Conservation (phyloP, 2,113 vertebrate genomes). For the Laticauda laticaudata region DNA sequence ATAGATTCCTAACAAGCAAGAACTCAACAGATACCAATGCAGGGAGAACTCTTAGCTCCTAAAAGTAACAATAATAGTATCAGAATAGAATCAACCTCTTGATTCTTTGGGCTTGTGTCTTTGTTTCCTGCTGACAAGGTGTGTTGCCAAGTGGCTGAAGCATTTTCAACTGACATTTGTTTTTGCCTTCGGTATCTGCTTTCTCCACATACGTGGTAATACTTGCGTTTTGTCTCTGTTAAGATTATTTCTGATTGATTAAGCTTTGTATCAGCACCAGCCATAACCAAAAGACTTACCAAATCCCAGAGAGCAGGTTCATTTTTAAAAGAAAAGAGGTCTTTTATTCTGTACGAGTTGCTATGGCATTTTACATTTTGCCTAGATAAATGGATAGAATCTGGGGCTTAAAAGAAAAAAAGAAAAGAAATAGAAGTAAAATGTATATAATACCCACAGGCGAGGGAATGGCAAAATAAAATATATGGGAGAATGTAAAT, state of each 20-base stretch:
- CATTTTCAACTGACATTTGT: slow-evolving; percentile 27
- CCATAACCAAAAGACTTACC: background rate
- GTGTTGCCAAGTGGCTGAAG: background rate
- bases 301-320: slow-evolving; percentile 31
- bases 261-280: slow-evolving; percentile 19
- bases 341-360: background rate
- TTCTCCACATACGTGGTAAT: fast-evolving
- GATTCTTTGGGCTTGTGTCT: background rate
- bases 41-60: background rate
- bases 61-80: background rate
- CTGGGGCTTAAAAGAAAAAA: slow-evolving; percentile 22
- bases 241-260: slow-evolving; percentile 19
- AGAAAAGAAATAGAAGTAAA: background rate
- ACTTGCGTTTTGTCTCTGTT: slow-evolving; percentile 14
- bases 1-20: background rate
- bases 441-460: background rate
- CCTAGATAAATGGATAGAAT: slow-evolving; percentile 3
- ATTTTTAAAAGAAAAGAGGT: slow-evolving; percentile 19
- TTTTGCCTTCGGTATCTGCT: background rate
- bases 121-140: background rate
- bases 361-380: slow-evolving; percentile 23
- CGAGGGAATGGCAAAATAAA: background rate
- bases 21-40: background rate
- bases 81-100: background rate
- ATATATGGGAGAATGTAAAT: background rate